phyloP scores from a whole-genome alignment of 2,797 vertebrate genomes.

The Spinibarbus caldwelli region DNA sequence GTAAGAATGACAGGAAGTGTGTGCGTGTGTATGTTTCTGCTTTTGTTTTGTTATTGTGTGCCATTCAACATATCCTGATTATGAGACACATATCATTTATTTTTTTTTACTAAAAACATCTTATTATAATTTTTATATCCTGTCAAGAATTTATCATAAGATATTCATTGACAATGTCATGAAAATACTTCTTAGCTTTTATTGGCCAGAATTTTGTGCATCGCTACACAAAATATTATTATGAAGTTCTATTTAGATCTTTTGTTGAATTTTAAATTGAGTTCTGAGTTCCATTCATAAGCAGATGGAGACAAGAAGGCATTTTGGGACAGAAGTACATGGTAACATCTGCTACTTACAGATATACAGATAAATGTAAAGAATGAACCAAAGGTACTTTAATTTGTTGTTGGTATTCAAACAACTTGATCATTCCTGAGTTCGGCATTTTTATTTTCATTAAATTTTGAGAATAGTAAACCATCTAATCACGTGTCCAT shows the following conservation, averaged over 20 bases:
- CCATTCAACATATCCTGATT: constrained; percentile 21
- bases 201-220: background rate
- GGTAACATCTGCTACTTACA: background rate
- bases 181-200: background rate
- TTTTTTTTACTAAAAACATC: background rate
- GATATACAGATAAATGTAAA: background rate
- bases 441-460: background rate
- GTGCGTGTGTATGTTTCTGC: background rate
- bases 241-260: background rate
- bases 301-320: constrained; percentile 12
- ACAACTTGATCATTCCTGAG: background rate
- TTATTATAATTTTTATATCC: background rate
- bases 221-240: background rate
- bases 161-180: background rate
- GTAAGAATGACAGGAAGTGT: background rate
- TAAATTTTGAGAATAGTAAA: background rate
- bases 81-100: background rate
- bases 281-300: background rate
- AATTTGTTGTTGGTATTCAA: background rate
- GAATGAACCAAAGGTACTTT: background rate
- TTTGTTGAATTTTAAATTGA: background rate
- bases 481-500: background rate
- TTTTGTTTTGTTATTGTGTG: constrained; percentile 11
- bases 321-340: constrained; percentile 25
- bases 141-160: background rate